Conservation (phyloP, 2,888 invertebrate genomes). For the Pimpla rufipes region DNA sequence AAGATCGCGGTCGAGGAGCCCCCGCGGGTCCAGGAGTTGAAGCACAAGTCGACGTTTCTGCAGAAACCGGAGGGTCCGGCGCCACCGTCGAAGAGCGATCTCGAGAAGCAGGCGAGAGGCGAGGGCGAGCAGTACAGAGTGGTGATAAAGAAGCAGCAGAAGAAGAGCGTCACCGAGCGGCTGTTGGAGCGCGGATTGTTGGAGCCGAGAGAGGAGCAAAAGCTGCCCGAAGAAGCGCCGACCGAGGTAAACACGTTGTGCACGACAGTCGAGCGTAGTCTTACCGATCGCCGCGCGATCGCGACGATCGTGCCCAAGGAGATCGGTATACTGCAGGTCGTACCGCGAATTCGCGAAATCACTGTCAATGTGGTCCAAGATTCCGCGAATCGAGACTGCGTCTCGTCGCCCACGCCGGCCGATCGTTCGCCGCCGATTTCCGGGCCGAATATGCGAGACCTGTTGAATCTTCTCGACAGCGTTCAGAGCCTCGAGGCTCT, state of each 20-base stretch:
- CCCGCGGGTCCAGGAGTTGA: slow-evolving; percentile 78
- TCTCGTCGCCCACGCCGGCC: neutral
- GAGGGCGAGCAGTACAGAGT: slow-evolving; percentile 78
- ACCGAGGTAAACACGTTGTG: slow-evolving; percentile 69
- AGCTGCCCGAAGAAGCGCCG: slow-evolving; percentile 78
- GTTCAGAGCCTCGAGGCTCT: slow-evolving; percentile 65
- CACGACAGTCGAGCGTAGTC: neutral
- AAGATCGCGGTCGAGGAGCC: slow-evolving; percentile 79
- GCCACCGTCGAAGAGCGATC: slow-evolving; percentile 85
- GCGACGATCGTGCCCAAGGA: slow-evolving; percentile 18
- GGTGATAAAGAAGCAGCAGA: slow-evolving; percentile 83
- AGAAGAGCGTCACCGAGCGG: slow-evolving; percentile 80
- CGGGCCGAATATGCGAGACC: slow-evolving; percentile 51
- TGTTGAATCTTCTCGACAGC: slow-evolving; percentile 64
- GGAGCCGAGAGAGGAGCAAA: slow-evolving; percentile 76
- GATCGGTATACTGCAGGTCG: slow-evolving; percentile 53
- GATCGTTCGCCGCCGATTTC: neutral
- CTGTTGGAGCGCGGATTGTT: slow-evolving; percentile 80
- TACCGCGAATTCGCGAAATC: slow-evolving; percentile 59
- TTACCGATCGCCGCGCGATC: neutral
- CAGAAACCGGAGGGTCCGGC: slow-evolving; percentile 91
- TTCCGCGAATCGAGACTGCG: neutral
- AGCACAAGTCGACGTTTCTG: slow-evolving; percentile 89
- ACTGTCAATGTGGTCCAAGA: slow-evolving; percentile 39
- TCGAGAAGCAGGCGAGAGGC: slow-evolving; percentile 67